These are phyloP conservation scores for Orcinus orca DNA, from an alignment of 2,113 vertebrate species.

Conservation along the genomic window DNA sequence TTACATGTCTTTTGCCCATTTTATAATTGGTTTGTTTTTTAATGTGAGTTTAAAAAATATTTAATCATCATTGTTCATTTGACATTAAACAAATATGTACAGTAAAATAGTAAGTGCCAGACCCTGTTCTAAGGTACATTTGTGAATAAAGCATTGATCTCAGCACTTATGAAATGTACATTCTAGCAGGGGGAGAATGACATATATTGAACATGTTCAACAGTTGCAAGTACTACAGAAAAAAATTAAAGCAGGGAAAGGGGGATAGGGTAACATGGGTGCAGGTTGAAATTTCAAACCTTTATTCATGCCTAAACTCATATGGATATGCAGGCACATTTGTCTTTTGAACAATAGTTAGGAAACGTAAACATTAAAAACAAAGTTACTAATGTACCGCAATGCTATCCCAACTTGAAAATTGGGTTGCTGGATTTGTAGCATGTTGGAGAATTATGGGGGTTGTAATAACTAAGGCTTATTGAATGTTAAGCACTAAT, in stretches of 20 bases:
- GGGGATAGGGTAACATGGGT: fast-evolving
- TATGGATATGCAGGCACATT: background rate
- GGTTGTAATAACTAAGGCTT: background rate
- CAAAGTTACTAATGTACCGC: background rate
- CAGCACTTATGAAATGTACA: background rate
- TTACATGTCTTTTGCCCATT: background rate
- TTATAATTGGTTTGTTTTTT: background rate
- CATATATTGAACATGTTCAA: background rate
- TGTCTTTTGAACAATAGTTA: background rate
- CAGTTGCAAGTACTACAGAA: background rate
- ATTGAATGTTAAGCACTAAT: background rate
- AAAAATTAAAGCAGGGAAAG: background rate
- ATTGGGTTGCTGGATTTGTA: background rate
- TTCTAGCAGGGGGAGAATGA: background rate
- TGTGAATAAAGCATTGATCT: background rate
- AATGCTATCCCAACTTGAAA: background rate
- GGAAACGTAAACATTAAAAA: background rate
- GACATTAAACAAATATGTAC: background rate
- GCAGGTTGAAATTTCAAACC: background rate
- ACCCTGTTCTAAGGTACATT: background rate
- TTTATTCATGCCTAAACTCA: background rate
- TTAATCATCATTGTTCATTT: background rate
- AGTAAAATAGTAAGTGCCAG: background rate
- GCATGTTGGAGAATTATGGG: background rate
- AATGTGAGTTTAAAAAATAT: background rate